phyloP scores from a whole-genome alignment of 2,888 invertebrate genomes.

The Schizaphis graminum region DNA sequence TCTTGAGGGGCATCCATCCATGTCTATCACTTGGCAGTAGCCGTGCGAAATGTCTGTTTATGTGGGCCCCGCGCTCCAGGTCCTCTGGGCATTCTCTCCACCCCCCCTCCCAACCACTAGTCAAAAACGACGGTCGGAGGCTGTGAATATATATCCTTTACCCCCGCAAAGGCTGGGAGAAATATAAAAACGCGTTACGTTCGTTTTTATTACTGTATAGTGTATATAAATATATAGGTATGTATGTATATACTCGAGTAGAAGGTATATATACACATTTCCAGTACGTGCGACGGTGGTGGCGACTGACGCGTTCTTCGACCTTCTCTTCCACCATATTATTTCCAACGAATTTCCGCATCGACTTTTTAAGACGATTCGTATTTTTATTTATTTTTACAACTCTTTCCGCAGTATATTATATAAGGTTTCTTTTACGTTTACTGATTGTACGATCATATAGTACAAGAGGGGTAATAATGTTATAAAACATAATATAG shows the following conservation, averaged over 20 bases:
- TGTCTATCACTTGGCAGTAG: conserved; percentile 63
- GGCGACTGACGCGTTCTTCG: conserved; percentile 1
- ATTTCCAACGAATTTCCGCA: conserved; percentile 37
- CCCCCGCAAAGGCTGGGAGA: not conserved
- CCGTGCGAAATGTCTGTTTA: conserved; percentile 61
- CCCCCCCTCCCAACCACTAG: not conserved
- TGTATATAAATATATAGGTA: not conserved
- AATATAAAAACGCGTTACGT: conserved; percentile 56
- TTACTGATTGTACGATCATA: not conserved
- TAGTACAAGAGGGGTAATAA: not conserved
- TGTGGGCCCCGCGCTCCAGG: conserved; percentile 30
- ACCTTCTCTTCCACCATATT: not conserved
- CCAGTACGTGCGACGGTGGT: not conserved
- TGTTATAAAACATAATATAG: not conserved
- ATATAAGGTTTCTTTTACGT: not conserved
- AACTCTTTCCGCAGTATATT: not conserved
- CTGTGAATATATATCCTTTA: conserved; percentile 40
- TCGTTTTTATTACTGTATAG: conserved; percentile 54
- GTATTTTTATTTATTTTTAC: conserved; percentile 29
- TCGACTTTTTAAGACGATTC: conserved; percentile 24
- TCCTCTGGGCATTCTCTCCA: conserved; percentile 41
- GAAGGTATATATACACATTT: not conserved
- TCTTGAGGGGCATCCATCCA: conserved; percentile 62
- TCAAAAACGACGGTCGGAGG: not conserved
- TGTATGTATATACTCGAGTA: not conserved